Conservation (phyloP, 1,140 invertebrate species). For the Brachionus paranguensis region DNA sequence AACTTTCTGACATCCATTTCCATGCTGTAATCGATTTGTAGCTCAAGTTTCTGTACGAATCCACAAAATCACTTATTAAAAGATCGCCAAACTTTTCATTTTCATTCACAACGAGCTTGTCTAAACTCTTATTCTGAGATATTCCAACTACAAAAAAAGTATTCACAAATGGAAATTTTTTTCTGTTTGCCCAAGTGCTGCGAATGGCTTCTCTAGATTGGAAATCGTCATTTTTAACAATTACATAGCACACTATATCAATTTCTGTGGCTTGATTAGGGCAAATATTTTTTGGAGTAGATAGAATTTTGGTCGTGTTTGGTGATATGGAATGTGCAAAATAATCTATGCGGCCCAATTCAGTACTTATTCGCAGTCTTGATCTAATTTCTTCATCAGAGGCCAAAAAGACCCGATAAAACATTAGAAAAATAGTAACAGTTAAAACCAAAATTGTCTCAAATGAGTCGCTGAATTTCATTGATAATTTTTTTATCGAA, state of each 20-base stretch:
- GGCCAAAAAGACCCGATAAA: background rate
- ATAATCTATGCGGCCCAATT: background rate
- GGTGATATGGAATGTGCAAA: background rate
- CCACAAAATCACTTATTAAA: background rate
- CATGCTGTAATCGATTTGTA: background rate
- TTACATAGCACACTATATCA: background rate
- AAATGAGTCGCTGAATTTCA: background rate
- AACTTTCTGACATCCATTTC: constrained; percentile 5
- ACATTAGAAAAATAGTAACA: background rate
- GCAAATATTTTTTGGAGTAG: background rate
- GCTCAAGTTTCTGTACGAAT: background rate
- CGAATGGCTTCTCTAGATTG: background rate
- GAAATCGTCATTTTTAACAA: background rate
- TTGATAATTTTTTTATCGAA: background rate
- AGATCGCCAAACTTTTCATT: background rate
- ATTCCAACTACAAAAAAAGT: background rate
- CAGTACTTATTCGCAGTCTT: background rate
- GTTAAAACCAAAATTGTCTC: background rate
- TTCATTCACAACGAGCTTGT: background rate
- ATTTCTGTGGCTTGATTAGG: background rate
- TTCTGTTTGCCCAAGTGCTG: background rate
- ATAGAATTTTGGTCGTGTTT: background rate
- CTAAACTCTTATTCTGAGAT: background rate
- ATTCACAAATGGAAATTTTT: background rate
- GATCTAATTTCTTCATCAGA: background rate